Base-by-base conservation (phyloP, 2,113 vertebrate species). In the Pterocles burchelli region DNA sequence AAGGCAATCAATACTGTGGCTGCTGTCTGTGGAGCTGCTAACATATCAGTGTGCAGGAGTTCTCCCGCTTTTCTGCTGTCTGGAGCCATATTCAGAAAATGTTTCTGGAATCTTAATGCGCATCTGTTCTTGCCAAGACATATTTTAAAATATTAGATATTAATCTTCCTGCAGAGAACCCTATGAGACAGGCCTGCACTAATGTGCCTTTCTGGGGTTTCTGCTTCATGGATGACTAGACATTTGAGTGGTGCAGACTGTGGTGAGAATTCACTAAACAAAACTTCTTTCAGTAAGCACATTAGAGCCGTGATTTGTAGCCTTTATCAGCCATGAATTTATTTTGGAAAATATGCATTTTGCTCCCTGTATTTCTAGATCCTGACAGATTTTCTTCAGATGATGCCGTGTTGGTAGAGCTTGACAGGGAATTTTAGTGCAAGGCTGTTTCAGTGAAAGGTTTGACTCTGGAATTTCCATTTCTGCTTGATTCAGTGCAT, bases 91-190 rank as follows among this genome's bases (percentile, higher is more conserved):
- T 48, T 90, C 57, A 90, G 76, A 95, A 96, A 94, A 90, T 57
- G 26, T 88, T 83, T 25, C 34, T 13, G 51, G 61, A 90, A 92
- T 84, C 51, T 67, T 94, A 89, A 91, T 55, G 55, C 1, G 9
- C 29, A 70, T 79, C 62, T 89, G 43, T 59, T 89, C 55, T 95
- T 95, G 78, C 74, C 82, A 91, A 90, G 68, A 67, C 3, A 17
- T 54, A 76, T 86, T 90, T 93, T 45, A 92, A 90, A 91, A 91
- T 80, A 74, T 79, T 85, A 75, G 61, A 59, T 89, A 89, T 93
- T 76, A 91, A 82, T 88, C 82, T 95, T 80, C 26, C 67, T 85
- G 22, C 63, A 77, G 49, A 85, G 74, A 82, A 57, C 18, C 13
- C 46, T 82, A 31, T 33, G 81, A 94, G 62, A 70, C 75, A 85